Evolutionary conservation across 2,113 vertebrate genomes (phyloP).

Genomic region (Salminus brasiliensis): DNA sequence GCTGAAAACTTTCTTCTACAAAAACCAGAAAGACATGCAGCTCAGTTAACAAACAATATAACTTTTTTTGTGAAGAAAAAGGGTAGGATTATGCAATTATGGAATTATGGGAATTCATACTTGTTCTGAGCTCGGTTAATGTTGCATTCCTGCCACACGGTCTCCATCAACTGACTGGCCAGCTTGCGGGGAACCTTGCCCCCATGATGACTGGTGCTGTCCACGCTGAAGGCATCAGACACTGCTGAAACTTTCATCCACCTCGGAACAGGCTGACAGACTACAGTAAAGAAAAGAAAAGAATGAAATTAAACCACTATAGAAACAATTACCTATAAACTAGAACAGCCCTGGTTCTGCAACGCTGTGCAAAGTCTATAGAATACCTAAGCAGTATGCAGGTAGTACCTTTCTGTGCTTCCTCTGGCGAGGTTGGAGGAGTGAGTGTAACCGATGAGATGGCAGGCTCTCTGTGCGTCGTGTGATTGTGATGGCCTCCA

Average conservation of each 20-base stretch:
- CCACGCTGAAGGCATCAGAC: conserved; percentile 86
- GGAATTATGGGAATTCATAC: conserved; percentile 63
- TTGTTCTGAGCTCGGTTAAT: conserved; percentile 96
- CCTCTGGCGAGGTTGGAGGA: conserved; percentile 96
- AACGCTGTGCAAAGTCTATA: background rate
- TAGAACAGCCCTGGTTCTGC: background rate
- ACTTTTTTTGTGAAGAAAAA: background rate
- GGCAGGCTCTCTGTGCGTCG: conserved; percentile 92
- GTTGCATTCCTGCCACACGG: conserved; percentile 99
- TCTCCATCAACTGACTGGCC: conserved; percentile 92
- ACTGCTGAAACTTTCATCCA: conserved; percentile 92
- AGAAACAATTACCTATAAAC: background rate
- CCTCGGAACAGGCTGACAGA: conserved; percentile 91
- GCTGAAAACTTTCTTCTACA: conserved; percentile 91
- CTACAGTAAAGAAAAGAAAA: conserved; percentile 64
- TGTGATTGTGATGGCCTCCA: conserved; percentile 95
- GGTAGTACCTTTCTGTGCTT: conserved; percentile 94
- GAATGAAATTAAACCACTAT: no score
- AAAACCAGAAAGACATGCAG: conserved; percentile 3
- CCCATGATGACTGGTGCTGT: conserved; percentile 93
- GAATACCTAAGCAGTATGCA: no score
- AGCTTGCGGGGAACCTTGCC: conserved; percentile 92
- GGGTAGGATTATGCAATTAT: no score
- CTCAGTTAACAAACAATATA: background rate
- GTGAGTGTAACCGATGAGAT: conserved; percentile 97